Evolutionary conservation across 2,888 invertebrate genomes (phyloP).

Genomic region (Plebejus argus): DNA sequence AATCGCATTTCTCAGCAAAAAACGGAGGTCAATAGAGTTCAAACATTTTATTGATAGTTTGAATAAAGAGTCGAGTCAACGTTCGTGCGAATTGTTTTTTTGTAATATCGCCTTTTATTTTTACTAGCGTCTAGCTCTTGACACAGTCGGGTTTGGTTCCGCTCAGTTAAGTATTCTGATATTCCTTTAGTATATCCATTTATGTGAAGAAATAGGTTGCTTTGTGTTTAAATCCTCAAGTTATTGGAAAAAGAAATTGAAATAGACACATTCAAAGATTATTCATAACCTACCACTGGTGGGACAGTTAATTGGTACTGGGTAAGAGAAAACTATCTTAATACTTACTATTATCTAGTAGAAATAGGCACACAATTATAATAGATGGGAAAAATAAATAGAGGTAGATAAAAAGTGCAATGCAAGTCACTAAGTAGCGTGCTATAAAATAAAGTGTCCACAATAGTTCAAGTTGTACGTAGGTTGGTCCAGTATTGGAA

Average conservation of each 20-base stretch:
- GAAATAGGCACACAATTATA: slow-evolving; percentile 2
- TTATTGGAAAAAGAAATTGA: not conserved
- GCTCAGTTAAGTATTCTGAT: slow-evolving; percentile 17
- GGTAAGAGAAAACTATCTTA: too few species aligned
- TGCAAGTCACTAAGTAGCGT: not conserved
- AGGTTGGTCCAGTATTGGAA: not conserved
- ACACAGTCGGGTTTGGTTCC: slow-evolving; percentile 10
- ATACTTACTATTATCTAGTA: not conserved
- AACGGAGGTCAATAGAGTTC: slow-evolving; percentile 22
- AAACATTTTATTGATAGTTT: slow-evolving; percentile 26
- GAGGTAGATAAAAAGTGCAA: not conserved
- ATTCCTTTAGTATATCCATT: not conserved
- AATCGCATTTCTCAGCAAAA: slow-evolving; percentile 16
- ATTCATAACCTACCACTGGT: too few species aligned
- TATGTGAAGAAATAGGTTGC: not conserved
- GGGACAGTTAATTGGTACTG: not conserved
- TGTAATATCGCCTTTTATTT: not conserved
- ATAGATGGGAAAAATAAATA: not conserved
- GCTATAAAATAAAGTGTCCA: not conserved
- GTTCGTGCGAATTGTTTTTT: slow-evolving; percentile 25
- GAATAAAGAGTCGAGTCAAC: not conserved
- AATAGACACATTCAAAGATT: not conserved
- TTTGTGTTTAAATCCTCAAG: not conserved
- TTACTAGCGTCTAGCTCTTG: slow-evolving; percentile 11
- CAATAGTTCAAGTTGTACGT: slow-evolving; percentile 10